Evolutionary conservation across 2,888 invertebrate genomes (phyloP), one percentile per base, ranked within the genome.

Genomic region (Melipona bicolor): DNA sequence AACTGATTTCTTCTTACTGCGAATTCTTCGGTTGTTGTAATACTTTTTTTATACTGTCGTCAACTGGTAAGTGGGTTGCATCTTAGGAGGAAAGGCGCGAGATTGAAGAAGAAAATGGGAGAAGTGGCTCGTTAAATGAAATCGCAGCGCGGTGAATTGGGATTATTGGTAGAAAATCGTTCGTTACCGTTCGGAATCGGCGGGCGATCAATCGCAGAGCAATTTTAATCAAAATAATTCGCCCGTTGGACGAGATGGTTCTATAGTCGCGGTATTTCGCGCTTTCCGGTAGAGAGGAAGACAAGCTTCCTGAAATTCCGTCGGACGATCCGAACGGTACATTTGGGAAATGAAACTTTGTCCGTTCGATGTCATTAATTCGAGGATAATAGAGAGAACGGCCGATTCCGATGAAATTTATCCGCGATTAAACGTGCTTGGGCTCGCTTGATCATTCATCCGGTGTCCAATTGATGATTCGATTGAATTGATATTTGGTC

Each of bases 171-270:
- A 65, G 24, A 67, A 73, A 73, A n/a, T 3, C n/a, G 62, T 67
- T 36, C 73, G 65, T 78, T 67, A 59, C 32, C 43, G 11, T 43
- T 43, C 24, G 56, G 50, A 52, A 36, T 50, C 36, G 36, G 19
- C 32, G 50, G 50, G 19, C 59, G 50, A 79, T 68, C 24, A 61
- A 68, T 74, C 61, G 54, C 4, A 11, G 9, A 2, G 9, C 65
- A 68, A 61, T 24, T 79, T 74, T 74, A 74, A 78, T 78, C 73
- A 73, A 78, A 78, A 73, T 78, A 73, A 78, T 78, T 78, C 65
- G 21, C 24, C 50, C 19, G 11, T 36, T 21, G 9, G 17, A 17
- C 59, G 21, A 27, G 36, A 24, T 49, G 17, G 43, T 19, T 19
- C 65, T 73, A 3, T 43, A 24, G 5, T 9, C 6, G 13, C 32